These are phyloP conservation scores for Rotaria sp. DNA, from an alignment of 2,888 invertebrate species.

Conservation along the genomic window DNA sequence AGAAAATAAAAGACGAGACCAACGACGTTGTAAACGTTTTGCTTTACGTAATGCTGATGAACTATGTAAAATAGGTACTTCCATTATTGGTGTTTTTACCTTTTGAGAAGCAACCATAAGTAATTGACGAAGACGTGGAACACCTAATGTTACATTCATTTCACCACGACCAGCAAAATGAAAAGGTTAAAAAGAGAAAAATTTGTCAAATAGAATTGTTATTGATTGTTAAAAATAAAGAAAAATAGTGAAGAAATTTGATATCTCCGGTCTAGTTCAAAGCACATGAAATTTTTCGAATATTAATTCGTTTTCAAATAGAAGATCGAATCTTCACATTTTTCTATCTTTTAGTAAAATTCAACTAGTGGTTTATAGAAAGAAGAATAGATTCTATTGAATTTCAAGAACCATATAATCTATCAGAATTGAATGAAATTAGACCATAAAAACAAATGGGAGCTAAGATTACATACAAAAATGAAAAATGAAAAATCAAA, in stretches of 20 bases:
- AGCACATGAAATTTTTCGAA: too few species aligned
- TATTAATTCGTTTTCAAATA: too few species aligned
- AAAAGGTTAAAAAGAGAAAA: slow-evolving; percentile 62
- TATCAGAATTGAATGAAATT: too few species aligned
- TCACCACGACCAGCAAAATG: slow-evolving; percentile 99
- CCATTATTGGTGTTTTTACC: slow-evolving; percentile 91
- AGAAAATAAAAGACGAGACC: slow-evolving; percentile 25
- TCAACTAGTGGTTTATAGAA: too few species aligned
- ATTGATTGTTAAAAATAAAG: slow-evolving; percentile 52
- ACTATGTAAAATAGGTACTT: slow-evolving; percentile 69
- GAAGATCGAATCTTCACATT: too few species aligned
- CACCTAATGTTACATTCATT: slow-evolving; percentile 99
- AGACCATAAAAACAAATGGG: too few species aligned
- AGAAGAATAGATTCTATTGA: too few species aligned
- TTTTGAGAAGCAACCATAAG: slow-evolving; percentile 85
- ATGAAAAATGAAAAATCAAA: too few species aligned
- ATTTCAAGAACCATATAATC: too few species aligned
- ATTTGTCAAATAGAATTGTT: slow-evolving; percentile 67
- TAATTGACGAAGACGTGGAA: slow-evolving; percentile 89
- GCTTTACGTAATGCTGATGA: slow-evolving; percentile 13
- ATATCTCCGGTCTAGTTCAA: too few species aligned
- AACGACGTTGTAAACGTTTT: slow-evolving; percentile 20
- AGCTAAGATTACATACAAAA: too few species aligned
- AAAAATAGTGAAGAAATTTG: neutral
- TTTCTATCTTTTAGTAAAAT: too few species aligned